These are phyloP conservation scores for Dyspetes luteomarginatus DNA, from an alignment of 2,888 invertebrate species.

Conservation along the genomic window DNA sequence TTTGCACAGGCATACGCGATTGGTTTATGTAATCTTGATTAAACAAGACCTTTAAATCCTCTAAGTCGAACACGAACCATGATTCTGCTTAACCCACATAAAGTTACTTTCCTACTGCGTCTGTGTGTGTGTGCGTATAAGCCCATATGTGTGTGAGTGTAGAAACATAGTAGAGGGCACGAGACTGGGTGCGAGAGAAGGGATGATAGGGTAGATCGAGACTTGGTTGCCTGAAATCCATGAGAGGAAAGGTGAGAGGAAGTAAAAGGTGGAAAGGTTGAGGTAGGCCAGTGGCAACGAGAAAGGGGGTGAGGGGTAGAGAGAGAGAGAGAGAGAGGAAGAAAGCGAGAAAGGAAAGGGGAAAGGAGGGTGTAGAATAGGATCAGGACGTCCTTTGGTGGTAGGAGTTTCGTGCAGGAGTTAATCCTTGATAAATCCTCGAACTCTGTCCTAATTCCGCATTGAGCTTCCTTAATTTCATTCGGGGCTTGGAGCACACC, in stretches of 20 bases:
- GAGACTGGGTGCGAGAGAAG: slow-evolving; percentile 74
- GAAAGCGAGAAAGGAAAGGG: slow-evolving; percentile 24
- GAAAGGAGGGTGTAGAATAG: background rate
- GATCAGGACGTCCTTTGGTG: slow-evolving; percentile 46
- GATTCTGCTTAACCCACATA: slow-evolving; percentile 76
- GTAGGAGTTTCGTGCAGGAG: slow-evolving; percentile 72
- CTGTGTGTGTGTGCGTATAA: slow-evolving; percentile 7
- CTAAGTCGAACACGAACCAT: slow-evolving; percentile 69
- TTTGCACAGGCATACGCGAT: slow-evolving; percentile 39
- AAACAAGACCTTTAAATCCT: slow-evolving; percentile 74
- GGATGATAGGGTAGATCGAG: slow-evolving; percentile 69
- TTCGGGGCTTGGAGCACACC: slow-evolving; percentile 66
- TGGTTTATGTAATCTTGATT: slow-evolving; percentile 66
- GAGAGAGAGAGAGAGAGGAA: background rate
- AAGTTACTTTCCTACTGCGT: slow-evolving; percentile 65
- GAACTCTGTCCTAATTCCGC: slow-evolving; percentile 80
- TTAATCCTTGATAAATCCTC: slow-evolving; percentile 82
- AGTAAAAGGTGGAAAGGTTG: slow-evolving; percentile 54
- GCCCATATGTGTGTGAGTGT: background rate
- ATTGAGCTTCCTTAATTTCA: slow-evolving; percentile 81
- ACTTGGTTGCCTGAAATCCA: slow-evolving; percentile 60
- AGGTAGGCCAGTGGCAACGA: slow-evolving; percentile 43
- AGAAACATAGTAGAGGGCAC: slow-evolving; percentile 16
- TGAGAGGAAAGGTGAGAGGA: background rate
- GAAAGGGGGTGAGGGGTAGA: slow-evolving; percentile 4